Conservation (phyloP, 2,888 invertebrate species). For the Athalia cordata region DNA sequence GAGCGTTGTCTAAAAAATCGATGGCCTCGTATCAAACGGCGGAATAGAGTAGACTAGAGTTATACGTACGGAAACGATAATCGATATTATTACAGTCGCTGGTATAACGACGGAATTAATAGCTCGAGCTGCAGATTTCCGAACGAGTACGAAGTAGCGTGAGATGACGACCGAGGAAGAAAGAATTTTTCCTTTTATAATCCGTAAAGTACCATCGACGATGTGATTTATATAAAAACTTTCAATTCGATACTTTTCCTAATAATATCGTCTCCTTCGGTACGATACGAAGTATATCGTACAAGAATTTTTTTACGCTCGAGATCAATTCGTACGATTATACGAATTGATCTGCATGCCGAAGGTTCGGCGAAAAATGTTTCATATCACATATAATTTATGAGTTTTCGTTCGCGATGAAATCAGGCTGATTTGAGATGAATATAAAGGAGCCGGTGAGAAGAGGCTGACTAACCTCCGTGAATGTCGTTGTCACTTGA, state of each 20-base stretch:
- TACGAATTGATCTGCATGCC: not conserved
- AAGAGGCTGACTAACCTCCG: constrained; percentile 57
- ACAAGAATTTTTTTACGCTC: not conserved
- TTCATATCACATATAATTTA: not conserved
- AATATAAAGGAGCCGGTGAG: not conserved
- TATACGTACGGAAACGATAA: not conserved
- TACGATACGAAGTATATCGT: not conserved
- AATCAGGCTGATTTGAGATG: constrained; percentile 16
- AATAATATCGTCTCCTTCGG: constrained; percentile 7
- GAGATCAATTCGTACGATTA: not conserved
- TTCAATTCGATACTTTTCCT: constrained; percentile 13
- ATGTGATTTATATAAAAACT: not conserved
- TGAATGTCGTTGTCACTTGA: constrained; percentile 69
- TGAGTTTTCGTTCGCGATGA: constrained; percentile 4
- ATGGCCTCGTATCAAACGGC: not conserved
- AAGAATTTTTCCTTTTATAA: constrained; percentile 14
- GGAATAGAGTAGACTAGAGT: constrained; percentile 2
- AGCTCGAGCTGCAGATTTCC: not conserved
- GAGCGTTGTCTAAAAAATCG: constrained; percentile 64
- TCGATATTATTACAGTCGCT: not conserved
- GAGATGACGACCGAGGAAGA: not conserved
- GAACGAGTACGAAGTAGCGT: not conserved
- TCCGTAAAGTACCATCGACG: constrained; percentile 23
- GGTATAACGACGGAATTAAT: constrained; percentile 24
- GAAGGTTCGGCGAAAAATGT: not conserved